Percentiles rank a stretch among this genome's conserved stretches.
Conservation (phyloP, 2,888 invertebrate species). For the Polydesmus complanatus region DNA sequence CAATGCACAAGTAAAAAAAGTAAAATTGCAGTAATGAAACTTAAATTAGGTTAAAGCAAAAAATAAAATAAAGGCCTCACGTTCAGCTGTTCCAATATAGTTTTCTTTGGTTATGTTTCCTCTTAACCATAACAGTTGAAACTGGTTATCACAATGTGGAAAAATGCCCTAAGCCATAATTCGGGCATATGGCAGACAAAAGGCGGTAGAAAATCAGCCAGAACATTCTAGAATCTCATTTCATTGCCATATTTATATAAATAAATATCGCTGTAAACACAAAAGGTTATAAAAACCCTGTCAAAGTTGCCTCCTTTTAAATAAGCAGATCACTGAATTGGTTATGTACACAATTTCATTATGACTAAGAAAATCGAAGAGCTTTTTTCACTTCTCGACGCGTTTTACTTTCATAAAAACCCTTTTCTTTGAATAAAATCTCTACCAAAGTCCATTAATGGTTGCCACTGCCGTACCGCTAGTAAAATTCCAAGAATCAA, state of each 20-base stretch:
- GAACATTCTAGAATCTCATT: neutral
- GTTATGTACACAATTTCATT: neutral
- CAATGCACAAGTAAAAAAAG: neutral
- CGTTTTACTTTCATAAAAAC: neutral
- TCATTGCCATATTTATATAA: neutral
- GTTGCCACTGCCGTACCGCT: slow-evolving; percentile 79
- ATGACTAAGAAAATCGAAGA: neutral
- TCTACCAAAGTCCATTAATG: slow-evolving; percentile 50
- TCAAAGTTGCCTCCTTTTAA: neutral
- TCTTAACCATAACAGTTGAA: neutral
- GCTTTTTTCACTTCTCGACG: neutral
- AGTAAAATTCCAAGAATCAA: slow-evolving; percentile 67
- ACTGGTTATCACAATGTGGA: neutral
- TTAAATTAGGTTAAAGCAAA: neutral
- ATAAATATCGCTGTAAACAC: neutral
- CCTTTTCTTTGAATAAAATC: slow-evolving; percentile 3
- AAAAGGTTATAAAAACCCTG: neutral
- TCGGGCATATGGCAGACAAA: neutral
- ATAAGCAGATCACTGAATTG: neutral
- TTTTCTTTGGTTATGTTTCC: neutral
- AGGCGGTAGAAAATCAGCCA: neutral
- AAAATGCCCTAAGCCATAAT: neutral
- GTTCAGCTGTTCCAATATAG: neutral
- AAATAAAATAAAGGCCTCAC: neutral
- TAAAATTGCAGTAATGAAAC: neutral